phyloP scores from a whole-genome alignment of 2,113 vertebrate species.

The Campylomormyrus tamandua region DNA sequence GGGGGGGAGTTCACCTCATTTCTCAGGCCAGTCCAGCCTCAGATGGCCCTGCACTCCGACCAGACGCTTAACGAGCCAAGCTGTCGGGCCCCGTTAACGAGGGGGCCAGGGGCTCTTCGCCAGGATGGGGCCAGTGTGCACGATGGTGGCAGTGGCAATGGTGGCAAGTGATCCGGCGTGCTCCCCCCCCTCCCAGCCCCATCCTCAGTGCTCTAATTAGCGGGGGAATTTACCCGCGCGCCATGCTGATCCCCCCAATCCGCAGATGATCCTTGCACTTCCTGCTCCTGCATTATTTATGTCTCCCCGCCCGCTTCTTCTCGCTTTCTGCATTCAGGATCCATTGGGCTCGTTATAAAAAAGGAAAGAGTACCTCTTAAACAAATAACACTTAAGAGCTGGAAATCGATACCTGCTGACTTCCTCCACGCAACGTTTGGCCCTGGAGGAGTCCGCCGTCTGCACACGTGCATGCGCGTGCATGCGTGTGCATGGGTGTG shows the following conservation, averaged over 20 bases:
- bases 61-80: background rate
- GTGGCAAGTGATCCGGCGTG: background rate
- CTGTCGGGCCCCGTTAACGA: background rate
- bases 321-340: background rate
- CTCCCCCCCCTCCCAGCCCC: background rate
- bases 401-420: background rate
- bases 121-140: background rate
- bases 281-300: slow-evolving; percentile 11
- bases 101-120: background rate
- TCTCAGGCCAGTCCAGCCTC: background rate
- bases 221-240: background rate
- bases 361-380: slow-evolving; percentile 4
- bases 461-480: background rate
- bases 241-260: background rate
- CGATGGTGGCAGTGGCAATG: background rate
- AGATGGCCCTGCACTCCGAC: background rate
- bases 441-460: background rate
- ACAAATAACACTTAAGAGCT: slow-evolving; percentile 12
- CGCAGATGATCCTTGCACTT: background rate
- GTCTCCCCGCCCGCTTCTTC: background rate
- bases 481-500: background rate
- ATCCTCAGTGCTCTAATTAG: background rate
- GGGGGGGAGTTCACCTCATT: background rate
- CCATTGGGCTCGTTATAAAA: background rate
- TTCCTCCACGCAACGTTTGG: background rate